phyloP scores from a whole-genome alignment of 1,140 invertebrate genomes.

The Diabrotica undecimpunctata region DNA sequence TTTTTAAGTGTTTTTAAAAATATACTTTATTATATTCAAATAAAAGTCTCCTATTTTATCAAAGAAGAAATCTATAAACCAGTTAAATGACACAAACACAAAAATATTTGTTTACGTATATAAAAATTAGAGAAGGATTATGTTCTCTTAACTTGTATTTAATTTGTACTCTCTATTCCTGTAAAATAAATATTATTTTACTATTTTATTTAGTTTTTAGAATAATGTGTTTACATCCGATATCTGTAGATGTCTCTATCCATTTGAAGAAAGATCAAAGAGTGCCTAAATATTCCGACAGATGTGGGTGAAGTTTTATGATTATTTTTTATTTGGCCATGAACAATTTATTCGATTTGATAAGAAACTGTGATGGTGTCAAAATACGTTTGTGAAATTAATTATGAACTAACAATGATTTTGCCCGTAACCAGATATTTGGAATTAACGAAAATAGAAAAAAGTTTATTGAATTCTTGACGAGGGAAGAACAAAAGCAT shows the following conservation, averaged over 20 bases:
- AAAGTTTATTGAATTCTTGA: conserved; percentile 46
- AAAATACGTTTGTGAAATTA: conserved; percentile 42
- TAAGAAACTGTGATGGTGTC: conserved; percentile 48
- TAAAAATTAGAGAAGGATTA: too few relatives aligned
- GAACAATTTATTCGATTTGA: conserved; percentile 37
- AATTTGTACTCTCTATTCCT: too few relatives aligned
- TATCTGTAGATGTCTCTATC: neutral
- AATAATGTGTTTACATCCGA: too few relatives aligned
- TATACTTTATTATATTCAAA: too few relatives aligned
- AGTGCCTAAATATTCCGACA: conserved; percentile 26
- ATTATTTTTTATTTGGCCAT: conserved; percentile 27
- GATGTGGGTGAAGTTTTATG: conserved; percentile 29
- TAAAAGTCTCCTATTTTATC: too few relatives aligned
- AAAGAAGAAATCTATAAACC: too few relatives aligned
- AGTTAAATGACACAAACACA: too few relatives aligned
- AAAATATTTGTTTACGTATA: too few relatives aligned
- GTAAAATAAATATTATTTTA: too few relatives aligned
- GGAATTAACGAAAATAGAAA: conserved; percentile 32
- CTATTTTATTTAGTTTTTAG: too few relatives aligned
- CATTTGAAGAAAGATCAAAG: neutral
- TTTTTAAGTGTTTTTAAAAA: too few relatives aligned
- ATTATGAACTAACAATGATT: conserved; percentile 45
- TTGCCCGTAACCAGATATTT: conserved; percentile 28
- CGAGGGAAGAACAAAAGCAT: conserved; percentile 38
- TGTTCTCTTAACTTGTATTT: too few relatives aligned